phyloP scores from a whole-genome alignment of 2,113 vertebrate genomes.

The Leptobrachium leishanense region DNA sequence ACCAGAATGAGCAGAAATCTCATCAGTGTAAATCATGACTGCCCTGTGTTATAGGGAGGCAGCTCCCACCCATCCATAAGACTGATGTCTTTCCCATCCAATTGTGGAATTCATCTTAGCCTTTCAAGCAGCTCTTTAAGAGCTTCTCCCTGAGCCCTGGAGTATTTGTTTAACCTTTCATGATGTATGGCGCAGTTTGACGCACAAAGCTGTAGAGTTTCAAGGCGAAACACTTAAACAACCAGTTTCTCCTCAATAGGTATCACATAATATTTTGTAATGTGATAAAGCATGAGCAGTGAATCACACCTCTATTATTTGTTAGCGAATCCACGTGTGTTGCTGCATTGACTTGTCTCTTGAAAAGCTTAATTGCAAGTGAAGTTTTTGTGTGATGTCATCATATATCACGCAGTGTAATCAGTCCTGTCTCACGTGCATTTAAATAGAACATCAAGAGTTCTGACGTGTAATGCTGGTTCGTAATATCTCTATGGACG shows the following conservation, averaged over 20 bases:
- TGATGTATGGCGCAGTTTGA: constrained; percentile 48
- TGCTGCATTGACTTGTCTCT: too few relatives aligned
- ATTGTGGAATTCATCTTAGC: constrained; percentile 44
- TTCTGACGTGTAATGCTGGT: too few relatives aligned
- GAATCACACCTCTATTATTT: too few relatives aligned
- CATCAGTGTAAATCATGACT: constrained; percentile 54
- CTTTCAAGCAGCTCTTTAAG: constrained; percentile 41
- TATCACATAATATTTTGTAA: constrained; percentile 31
- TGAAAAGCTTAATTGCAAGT: too few relatives aligned
- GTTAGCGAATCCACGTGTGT: too few relatives aligned
- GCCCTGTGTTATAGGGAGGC: constrained; percentile 49
- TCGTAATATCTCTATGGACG: too few relatives aligned
- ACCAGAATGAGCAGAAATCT: constrained; percentile 51
- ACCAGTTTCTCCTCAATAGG: constrained; percentile 45
- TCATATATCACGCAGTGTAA: too few relatives aligned
- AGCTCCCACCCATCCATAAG: constrained; percentile 47
- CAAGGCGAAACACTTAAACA: constrained; percentile 47
- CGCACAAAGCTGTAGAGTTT: constrained; percentile 35
- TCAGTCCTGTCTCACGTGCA: too few relatives aligned
- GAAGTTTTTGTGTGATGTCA: too few relatives aligned
- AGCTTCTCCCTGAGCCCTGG: constrained; percentile 6
- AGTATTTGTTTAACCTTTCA: constrained; percentile 47
- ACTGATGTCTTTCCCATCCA: constrained; percentile 38
- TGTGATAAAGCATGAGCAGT: too few relatives aligned
- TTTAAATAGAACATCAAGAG: too few relatives aligned